Conservation (phyloP, 2,797 vertebrate species). For the Amblyopsis hoosieri region DNA sequence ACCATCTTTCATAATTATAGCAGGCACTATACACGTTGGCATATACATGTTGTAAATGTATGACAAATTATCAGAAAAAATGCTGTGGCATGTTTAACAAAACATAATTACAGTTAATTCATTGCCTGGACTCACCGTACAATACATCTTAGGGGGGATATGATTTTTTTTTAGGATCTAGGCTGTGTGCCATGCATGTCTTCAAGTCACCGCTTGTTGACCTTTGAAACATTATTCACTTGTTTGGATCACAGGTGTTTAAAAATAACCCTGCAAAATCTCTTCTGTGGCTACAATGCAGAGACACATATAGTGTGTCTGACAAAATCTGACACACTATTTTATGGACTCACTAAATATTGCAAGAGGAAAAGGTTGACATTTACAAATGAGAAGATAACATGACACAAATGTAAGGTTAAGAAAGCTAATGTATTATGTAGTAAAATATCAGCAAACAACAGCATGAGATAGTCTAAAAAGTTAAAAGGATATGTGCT, state of each 20-base stretch:
- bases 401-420: constrained; percentile 1
- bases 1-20: too few relatives aligned
- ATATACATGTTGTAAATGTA: not conserved
- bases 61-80: not conserved
- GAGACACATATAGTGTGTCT: constrained; percentile 29
- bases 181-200: constrained; percentile 6
- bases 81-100: not conserved
- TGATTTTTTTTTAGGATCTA: too few relatives aligned
- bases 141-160: not conserved
- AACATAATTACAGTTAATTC: not conserved
- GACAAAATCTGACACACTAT: constrained; percentile 36
- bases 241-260: constrained; percentile 48
- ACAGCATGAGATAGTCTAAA: not conserved
- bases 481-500: not conserved
- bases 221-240: constrained; percentile 31
- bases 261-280: constrained; percentile 54
- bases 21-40: too few relatives aligned
- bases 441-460: not conserved
- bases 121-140: not conserved
- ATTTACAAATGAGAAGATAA: constrained; percentile 32
- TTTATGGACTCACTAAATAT: constrained; percentile 34
- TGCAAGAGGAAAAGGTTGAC: constrained; percentile 26
- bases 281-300: constrained; percentile 23
- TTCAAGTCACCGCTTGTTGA: constrained; percentile 34
- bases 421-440: constrained; percentile 5